These are phyloP conservation scores for Eumaeus atala DNA, from an alignment of 1,140 invertebrate genomes.

Conservation along the genomic window DNA sequence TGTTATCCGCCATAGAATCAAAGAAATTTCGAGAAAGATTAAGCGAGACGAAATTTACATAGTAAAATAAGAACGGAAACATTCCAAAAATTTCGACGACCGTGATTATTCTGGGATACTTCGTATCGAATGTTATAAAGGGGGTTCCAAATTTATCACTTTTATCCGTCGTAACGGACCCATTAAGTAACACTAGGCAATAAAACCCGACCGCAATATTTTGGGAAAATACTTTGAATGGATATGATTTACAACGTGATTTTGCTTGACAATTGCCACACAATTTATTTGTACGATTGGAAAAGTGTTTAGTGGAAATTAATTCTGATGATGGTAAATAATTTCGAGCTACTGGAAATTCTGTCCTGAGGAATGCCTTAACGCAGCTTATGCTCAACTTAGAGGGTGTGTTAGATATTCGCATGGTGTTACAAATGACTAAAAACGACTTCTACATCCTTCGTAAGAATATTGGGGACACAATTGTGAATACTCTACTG, in stretches of 20 bases:
- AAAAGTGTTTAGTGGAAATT: too few species aligned
- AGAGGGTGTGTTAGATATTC: too few species aligned
- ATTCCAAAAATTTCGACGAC: not conserved
- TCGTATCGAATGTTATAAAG: not conserved
- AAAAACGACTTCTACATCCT: too few species aligned
- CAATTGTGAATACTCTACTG: too few species aligned
- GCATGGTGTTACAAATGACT: too few species aligned
- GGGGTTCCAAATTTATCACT: not conserved
- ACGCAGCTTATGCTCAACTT: too few species aligned
- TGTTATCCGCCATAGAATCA: slow-evolving; percentile 1
- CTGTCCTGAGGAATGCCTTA: too few species aligned
- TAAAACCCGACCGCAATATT: slow-evolving; percentile 8
- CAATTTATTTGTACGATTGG: not conserved
- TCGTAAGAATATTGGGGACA: too few species aligned
- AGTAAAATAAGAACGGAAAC: slow-evolving; percentile 1
- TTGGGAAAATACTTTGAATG: not conserved
- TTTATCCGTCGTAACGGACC: not conserved
- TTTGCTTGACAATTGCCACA: not conserved
- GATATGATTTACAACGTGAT: slow-evolving; percentile 1
- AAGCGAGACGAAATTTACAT: slow-evolving; percentile 3
- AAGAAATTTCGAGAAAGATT: slow-evolving; percentile 2
- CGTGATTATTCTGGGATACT: not conserved
- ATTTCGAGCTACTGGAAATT: too few species aligned
- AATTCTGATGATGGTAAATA: too few species aligned
- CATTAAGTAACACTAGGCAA: not conserved